Base-by-base conservation (phyloP, 2,113 vertebrate genomes). In the Tonatia bakeri region DNA sequence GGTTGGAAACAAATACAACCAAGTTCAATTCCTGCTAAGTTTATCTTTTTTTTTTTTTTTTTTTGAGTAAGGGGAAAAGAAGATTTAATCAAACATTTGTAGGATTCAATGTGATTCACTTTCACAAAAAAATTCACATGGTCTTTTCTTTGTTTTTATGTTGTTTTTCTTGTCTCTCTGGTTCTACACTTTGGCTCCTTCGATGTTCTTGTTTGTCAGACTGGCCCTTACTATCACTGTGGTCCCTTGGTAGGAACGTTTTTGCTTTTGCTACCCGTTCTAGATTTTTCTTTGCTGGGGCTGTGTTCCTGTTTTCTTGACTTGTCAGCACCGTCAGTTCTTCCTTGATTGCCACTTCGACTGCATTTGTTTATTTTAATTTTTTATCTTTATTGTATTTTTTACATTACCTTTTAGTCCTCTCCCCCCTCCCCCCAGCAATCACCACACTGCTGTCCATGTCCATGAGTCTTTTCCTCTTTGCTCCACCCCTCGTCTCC, bases 1-100 rank as follows among this genome's bases (percentile, higher is more conserved):
- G 54, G 36, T 79, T 87, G 84, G 94, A 61, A 81, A 84, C 77
- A 87, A 88, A 83, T 7, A 40, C n/a, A 90, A 26, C 31, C 19
- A 83, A 72, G 81, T 81, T 76, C 56, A 65, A 7, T 87, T 94
- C 56, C 56, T 95, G 75, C 77, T 52, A 96, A 59, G 38, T 77
- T 80, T 90, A 67, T 82, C 16, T n/a, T 5, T 36, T 47, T 33
- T 76, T 47, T 13, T 47, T 13, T 70, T 26, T 10, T 81, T 38
- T 26, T 40, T 28, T 56, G 9, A 17, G 24, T 26, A 2, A 17
- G 16, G 31, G 45, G 16, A 31, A 33, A 45, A 45, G 38, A 17
- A 82, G 26, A 64, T 43, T 31, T 64, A 61, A 82, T 45, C 17
- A 82, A 64, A 82, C 28, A 82, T 61, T 43, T 64, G 31, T 22